Evolutionary conservation across 1,140 invertebrate genomes (phyloP), one percentile per base, ranked within the genome.

Genomic region (Epicauta chinensis): DNA sequence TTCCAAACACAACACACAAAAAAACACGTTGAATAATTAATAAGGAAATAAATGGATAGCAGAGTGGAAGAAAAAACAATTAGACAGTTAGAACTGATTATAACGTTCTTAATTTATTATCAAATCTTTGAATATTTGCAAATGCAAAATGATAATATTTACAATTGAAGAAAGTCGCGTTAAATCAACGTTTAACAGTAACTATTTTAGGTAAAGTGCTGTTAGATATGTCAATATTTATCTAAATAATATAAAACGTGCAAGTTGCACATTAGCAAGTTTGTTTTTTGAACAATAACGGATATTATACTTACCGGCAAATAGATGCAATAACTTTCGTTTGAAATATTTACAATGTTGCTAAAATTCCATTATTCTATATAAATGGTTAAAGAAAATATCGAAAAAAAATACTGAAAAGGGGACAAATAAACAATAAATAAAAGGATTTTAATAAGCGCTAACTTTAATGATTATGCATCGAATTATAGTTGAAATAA

Each of bases 181-280:
- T 47, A 47, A 36, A 47, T 16, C 15, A 23, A 29, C 16, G 40
- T 47, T 47, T 29, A 23, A 23, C 23, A 23, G 23, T 23, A 23
- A 23, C 23, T 36, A 47, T 47, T 47, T 47, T 47, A 47, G 45
- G 45, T 36, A 16, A 47, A 47, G 45, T 47, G 45, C 45, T 47
- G 45, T 47, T 47, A 47, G 45, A 37, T 16, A 9, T 47, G 45
- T 38, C 32, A 47, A 47, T 47, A 47, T 47, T 47, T 47, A 23
- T 23, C n/a, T 2, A 12, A 37, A 47, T 34, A 47, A 47, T 47
- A 23, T 35, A 47, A 38, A 47, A 47, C 34, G 45, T 47, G 45
- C 45, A 47, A 47, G 45, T 47, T 47, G 45, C 34, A 36, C 38
- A 47, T 47, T 47, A 47, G 45, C 45, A 47, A 34, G 45, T 47